Evolutionary conservation across 2,797 vertebrate genomes (phyloP), one percentile per base, ranked within the genome.

Genomic region (Sarcophilus harrisii): DNA sequence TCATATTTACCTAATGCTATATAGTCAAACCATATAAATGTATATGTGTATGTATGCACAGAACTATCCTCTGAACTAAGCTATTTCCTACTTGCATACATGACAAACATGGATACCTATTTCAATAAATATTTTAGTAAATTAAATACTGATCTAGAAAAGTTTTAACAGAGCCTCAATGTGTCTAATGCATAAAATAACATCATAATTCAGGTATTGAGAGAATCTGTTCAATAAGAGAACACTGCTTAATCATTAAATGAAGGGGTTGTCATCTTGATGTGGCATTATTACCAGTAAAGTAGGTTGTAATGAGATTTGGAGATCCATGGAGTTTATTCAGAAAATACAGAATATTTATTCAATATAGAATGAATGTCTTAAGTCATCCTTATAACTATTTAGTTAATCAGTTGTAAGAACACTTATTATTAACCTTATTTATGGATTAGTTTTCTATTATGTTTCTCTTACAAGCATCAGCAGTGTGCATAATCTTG

Each of bases 341-440:
- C 29, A 27, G 45, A 91, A 91, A 27, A 45, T 54, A 58, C 32
- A 8, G 57, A 29, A 94, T 90, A 94, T 54, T 93, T 59, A 59
- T 45, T 55, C 14, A 57, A 2, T 73, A 93, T 32, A 90, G 60
- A 95, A 97, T 81, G 38, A 93, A 89, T 94, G 18, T 2, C 49
- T 95, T 93, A 30, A 96, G 49, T 95, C 90, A 94, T 94, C 4
- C 94, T 93, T 92, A 12, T 91, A 91, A 95, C 95, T 96, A 66
- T 60, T 38, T 1, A 1, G 32, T 59, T 95, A 54, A 94, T 52
- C 57, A 96, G 6, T 58, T 62, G 94, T 60, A 95, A 94, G 18
- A 92, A 21, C 2, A 1, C 45, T 52, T 52, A 52, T 96, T 89
- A 87, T 92, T 95, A 92, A 21, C 52, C 3, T 58, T 59, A 87